Percentiles rank a stretch among this genome's conserved stretches.
Conservation (phyloP, 2,888 invertebrate genomes). For the Petrolisthes manimaculis region DNA sequence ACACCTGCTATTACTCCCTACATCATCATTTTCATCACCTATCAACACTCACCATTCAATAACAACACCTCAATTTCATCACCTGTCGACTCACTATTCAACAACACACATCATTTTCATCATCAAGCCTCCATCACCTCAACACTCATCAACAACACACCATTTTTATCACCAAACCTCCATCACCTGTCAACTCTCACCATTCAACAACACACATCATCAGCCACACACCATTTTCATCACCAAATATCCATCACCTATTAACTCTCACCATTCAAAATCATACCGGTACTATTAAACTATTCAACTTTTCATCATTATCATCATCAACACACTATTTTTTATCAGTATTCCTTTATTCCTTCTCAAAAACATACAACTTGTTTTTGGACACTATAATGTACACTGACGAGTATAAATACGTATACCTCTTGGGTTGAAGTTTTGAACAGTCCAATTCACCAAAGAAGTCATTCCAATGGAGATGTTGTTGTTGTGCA, state of each 20-base stretch:
- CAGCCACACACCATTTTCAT: neutral
- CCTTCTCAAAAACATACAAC: too few species aligned
- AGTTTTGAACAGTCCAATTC: too few species aligned
- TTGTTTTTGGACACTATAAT: too few species aligned
- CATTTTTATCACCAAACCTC: neutral
- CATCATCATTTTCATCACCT: neutral
- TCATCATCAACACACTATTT: neutral
- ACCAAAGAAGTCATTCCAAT: too few species aligned
- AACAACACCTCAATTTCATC: neutral
- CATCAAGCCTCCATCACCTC: neutral
- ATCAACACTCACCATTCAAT: neutral
- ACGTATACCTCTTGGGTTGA: too few species aligned
- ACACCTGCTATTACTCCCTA: neutral
- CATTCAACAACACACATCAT: neutral
- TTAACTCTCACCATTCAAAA: neutral
- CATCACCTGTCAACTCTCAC: neutral
- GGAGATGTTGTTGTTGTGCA: too few species aligned
- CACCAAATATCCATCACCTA: neutral
- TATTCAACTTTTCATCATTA: neutral
- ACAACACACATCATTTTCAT: neutral
- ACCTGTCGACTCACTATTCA: neutral
- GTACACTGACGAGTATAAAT: too few species aligned
- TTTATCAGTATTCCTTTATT: neutral
- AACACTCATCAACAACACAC: neutral
- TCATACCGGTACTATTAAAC: neutral